A percentile compares a stretch with the other conserved stretches of the same genome.
phyloP scores from a whole-genome alignment of 2,113 vertebrate genomes.

The Pituophis catenifer region DNA sequence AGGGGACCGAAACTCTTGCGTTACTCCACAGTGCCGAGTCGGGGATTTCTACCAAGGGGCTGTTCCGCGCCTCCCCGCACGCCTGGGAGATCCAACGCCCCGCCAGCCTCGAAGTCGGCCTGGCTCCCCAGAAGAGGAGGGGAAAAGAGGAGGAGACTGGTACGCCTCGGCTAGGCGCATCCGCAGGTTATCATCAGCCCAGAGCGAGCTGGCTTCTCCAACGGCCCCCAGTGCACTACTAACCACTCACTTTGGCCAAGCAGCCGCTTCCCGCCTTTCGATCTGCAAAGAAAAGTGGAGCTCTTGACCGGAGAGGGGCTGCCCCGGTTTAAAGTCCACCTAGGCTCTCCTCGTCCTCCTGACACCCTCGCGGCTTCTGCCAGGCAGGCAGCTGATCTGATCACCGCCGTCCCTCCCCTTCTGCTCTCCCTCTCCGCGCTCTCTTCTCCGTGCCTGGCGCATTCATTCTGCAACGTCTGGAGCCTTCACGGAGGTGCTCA shows the following conservation, averaged over 20 bases:
- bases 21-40: no score
- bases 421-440: constrained; percentile 16
- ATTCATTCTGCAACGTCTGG: constrained; percentile 11
- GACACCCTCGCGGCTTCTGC: background rate
- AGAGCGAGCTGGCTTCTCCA: background rate
- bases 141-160: background rate
- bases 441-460: constrained; percentile 44
- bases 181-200: background rate
- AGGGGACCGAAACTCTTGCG: no score
- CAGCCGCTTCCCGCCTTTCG: background rate
- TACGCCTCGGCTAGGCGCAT: background rate
- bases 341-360: fast-evolving
- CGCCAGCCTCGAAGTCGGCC: background rate
- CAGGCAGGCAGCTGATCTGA: constrained; percentile 21
- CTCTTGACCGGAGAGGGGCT: background rate
- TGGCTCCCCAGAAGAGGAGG: background rate
- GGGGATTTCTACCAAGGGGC: fast-evolving
- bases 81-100: background rate
- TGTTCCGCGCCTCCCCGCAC: background rate
- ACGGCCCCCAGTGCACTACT: background rate
- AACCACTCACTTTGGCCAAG: constrained; percentile 30
- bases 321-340: fast-evolving
- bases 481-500: fast-evolving
- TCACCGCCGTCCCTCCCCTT: constrained; percentile 9
- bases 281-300: no score